Evolutionary conservation across 2,888 invertebrate species (phyloP).

Genomic region (Rhamphomyia laevipes): DNA sequence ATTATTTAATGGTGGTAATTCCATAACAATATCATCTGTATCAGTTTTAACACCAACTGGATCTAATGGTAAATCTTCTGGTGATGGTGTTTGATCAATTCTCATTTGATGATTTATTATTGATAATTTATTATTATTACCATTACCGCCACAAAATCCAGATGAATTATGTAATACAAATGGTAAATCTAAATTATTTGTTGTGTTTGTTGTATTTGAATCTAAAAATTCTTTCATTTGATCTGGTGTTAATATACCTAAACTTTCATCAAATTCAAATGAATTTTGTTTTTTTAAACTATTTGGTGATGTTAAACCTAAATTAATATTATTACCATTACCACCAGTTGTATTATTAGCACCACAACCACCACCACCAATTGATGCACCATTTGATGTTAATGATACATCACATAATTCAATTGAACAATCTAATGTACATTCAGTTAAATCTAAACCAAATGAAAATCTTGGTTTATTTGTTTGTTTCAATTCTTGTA

Average conservation of each 20-base stretch:
- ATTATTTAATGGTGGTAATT: constrained; percentile 20
- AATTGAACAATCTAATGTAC: constrained; percentile 34
- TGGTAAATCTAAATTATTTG: constrained; percentile 48
- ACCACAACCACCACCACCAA: not conserved
- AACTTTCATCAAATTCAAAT: constrained; percentile 66
- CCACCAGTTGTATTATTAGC: not conserved
- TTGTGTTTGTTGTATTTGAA: constrained; percentile 46
- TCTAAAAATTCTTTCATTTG: constrained; percentile 70
- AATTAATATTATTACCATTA: not conserved
- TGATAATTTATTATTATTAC: constrained; percentile 40
- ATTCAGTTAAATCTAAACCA: constrained; percentile 34
- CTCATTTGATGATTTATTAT: constrained; percentile 38
- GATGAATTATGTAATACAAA: constrained; percentile 39
- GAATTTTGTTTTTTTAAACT: constrained; percentile 57
- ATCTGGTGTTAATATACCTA: constrained; percentile 79
- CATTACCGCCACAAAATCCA: constrained; percentile 39
- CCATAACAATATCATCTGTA: constrained; percentile 36
- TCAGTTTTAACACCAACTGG: constrained; percentile 54
- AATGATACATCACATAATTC: constrained; percentile 35
- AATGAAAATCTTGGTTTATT: constrained; percentile 31
- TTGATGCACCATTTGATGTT: constrained; percentile 21
- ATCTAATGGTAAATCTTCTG: constrained; percentile 73
- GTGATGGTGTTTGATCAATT: constrained; percentile 71
- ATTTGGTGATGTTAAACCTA: constrained; percentile 8
- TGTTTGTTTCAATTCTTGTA: constrained; percentile 12